Percentiles rank a stretch among this genome's conserved stretches.
These are phyloP conservation scores for Emberiza fucata DNA, from an alignment of 2,113 vertebrate genomes.

Conservation along the genomic window DNA sequence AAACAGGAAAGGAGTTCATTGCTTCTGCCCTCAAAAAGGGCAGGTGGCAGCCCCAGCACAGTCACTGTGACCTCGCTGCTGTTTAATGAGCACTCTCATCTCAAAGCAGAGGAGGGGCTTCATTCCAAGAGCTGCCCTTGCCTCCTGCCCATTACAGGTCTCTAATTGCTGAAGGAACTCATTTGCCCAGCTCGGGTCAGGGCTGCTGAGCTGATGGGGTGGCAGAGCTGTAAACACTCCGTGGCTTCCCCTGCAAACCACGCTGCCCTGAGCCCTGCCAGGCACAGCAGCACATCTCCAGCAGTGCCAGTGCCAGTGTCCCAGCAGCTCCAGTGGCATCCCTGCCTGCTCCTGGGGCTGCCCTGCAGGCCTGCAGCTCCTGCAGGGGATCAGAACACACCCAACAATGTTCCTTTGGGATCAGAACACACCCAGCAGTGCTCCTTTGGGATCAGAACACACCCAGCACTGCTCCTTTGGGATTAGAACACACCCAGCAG, in stretches of 20 bases:
- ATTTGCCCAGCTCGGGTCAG: background rate
- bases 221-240: background rate
- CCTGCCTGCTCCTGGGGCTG: background rate
- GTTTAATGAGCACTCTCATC: background rate
- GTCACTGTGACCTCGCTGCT: background rate
- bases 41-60: rapidly evolving
- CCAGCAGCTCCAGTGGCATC: no score
- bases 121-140: background rate
- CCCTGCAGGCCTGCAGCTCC: background rate
- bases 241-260: background rate
- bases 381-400: background rate
- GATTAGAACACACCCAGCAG: no score
- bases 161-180: background rate
- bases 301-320: no score
- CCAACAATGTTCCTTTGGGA: background rate
- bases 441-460: no score
- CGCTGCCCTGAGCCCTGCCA: background rate
- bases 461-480: no score
- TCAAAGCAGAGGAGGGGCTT: background rate
- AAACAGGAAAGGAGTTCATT: background rate
- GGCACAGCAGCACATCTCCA: background rate
- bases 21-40: background rate
- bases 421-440: no score
- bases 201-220: background rate
- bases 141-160: background rate